Base-by-base conservation (phyloP, 2,797 vertebrate species). In the Tenualosa thibaudeaui region DNA sequence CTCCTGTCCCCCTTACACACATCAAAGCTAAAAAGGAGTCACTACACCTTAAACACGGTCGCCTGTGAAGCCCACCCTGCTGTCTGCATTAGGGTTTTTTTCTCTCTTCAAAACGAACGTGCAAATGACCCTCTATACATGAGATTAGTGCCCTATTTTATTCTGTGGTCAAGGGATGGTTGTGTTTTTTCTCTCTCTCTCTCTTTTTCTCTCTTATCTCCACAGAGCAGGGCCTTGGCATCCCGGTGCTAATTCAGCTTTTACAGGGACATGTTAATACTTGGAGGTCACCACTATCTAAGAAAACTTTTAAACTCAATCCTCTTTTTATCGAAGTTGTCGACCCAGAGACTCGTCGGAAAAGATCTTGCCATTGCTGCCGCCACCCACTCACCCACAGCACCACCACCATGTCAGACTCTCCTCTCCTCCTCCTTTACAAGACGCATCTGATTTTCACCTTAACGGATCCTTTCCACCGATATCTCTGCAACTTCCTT, bases 51-150 rank as follows among this genome's bases (percentile, higher is more conserved):
- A 78, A 83, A 46, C 10, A 37, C 81, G 24, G 53, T 51, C 78
- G 68, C 56, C 71, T 46, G 26, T 62, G 22, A 62, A 78, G 71
- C 71, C 71, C 40, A 22, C 71, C 71, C 71, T 3, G 71, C 37
- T 78, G 71, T 81, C 81, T 75, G 82, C 71, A 62, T 81, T 62
- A 26, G 56, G 54, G 31, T 15, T 43, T 31, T 31, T 31, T 1
- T 50, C n/a, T 22, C 49, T 49, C 84, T 85, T 58, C 49, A 60
- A 87, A 71, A 58, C 46, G 22, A 58, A 78, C 53, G 53, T 85
- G 60, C 85, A 81, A 58, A 82, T 87, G 90, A 86, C 88, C 86
- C 87, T 89, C 84, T 86, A 43, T 84, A 81, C 85, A 26, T 49
- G 19, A 87, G 84, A 85, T 84, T 86, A 86, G 83, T 86, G 81